Evolutionary conservation across 1,140 invertebrate species (phyloP).

Genomic region (Bombus sibiricus): DNA sequence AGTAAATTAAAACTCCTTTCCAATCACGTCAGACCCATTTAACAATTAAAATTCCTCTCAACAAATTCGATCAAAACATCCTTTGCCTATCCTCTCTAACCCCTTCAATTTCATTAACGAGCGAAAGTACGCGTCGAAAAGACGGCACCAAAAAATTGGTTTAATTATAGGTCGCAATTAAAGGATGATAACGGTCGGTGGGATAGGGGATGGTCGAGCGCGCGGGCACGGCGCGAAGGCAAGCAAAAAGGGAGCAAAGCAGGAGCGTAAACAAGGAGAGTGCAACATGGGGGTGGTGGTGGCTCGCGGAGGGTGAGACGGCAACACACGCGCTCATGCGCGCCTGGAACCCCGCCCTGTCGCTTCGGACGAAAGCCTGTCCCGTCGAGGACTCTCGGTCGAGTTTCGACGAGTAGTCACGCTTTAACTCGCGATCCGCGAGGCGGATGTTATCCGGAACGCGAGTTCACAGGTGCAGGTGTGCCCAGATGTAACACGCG

Average conservation of each 20-base stretch:
- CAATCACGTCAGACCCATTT: background rate
- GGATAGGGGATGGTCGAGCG: conserved; percentile 10
- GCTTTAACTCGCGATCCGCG: conserved; percentile 78
- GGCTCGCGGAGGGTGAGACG: conserved; percentile 40
- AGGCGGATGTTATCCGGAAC: conserved; percentile 72
- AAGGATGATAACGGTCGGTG: conserved; percentile 72
- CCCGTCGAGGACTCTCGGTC: conserved; percentile 73
- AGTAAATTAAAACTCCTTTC: background rate
- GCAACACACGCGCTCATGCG: conserved; percentile 71
- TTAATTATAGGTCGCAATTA: conserved; percentile 74
- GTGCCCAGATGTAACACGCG: conserved; percentile 46
- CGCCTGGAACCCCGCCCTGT: conserved; percentile 80
- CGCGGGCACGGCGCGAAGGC: conserved; percentile 8
- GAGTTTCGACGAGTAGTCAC: conserved; percentile 77
- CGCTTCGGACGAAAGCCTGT: conserved; percentile 65
- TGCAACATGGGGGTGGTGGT: conserved; percentile 56
- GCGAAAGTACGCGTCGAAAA: background rate
- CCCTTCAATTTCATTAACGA: background rate
- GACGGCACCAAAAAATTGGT: conserved; percentile 66
- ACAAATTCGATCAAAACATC: background rate
- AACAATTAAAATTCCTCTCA: background rate
- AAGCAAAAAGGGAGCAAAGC: conserved; percentile 42
- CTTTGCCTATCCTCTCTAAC: background rate
- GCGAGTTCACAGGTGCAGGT: conserved; percentile 50
- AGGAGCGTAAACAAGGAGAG: conserved; percentile 76